These are phyloP conservation scores for Mellivora capensis DNA, from an alignment of 2,113 vertebrate genomes.

Conservation along the genomic window DNA sequence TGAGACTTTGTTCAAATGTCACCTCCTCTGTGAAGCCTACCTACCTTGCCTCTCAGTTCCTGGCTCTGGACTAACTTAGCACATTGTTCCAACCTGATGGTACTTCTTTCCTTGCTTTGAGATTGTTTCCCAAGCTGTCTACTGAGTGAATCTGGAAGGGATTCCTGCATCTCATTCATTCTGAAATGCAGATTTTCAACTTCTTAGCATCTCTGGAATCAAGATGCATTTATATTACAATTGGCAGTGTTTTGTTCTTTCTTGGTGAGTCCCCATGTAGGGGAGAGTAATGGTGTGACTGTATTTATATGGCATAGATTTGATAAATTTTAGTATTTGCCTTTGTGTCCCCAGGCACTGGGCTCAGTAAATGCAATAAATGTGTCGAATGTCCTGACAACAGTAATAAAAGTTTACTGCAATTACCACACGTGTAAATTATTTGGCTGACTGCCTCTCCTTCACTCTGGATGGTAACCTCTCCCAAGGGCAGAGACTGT, in stretches of 20 bases:
- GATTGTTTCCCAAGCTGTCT: background rate
- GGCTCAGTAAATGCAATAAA: conserved; percentile 29
- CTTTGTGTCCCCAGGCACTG: conserved; percentile 30
- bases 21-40: background rate
- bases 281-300: background rate
- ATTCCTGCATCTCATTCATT: background rate
- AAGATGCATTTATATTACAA: background rate
- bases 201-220: conserved; percentile 6
- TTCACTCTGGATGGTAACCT: background rate
- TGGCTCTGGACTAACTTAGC: background rate
- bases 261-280: background rate
- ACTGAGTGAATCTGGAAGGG: background rate
- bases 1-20: background rate
- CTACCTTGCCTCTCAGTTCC: background rate
- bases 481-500: background rate
- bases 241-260: background rate
- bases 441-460: background rate
- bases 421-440: conserved; percentile 20
- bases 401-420: conserved; percentile 40
- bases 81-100: background rate
- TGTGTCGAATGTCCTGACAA: conserved; percentile 15
- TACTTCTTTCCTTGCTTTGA: background rate
- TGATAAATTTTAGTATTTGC: conserved; percentile 17
- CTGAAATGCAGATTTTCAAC: background rate
- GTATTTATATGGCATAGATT: background rate